Evolutionary conservation across 2,113 vertebrate species (phyloP).

Genomic region (Eidolon helvum): DNA sequence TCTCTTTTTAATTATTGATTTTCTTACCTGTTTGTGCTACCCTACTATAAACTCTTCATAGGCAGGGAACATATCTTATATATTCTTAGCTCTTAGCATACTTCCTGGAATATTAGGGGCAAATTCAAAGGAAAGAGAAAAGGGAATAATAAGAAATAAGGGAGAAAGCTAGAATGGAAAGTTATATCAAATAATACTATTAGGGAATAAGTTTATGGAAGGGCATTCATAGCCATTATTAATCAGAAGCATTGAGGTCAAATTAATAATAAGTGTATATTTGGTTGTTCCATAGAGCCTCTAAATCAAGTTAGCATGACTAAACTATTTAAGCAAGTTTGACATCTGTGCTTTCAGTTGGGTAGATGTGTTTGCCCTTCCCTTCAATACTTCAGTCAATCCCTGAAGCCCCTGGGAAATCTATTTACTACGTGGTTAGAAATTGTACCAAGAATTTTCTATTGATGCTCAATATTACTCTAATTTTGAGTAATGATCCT

Average conservation of each 20-base stretch:
- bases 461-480: constrained; percentile 13
- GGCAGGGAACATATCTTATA: not conserved
- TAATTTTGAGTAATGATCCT: constrained; percentile 16
- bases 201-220: not conserved
- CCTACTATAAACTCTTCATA: not conserved
- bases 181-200: not conserved
- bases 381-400: not conserved
- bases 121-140: not conserved
- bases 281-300: not conserved
- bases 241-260: not conserved
- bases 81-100: not conserved
- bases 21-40: not conserved
- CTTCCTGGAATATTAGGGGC: not conserved
- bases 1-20: not conserved
- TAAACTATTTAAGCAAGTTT: not conserved
- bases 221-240: not conserved
- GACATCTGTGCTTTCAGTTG: not conserved
- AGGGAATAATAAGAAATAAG: not conserved
- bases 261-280: not conserved
- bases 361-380: not conserved
- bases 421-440: not conserved
- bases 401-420: not conserved
- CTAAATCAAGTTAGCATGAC: not conserved
- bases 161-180: not conserved
- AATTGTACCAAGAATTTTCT: not conserved